These are phyloP conservation scores for Stegodyphus mimosarum DNA, from an alignment of 1,140 invertebrate genomes.

Conservation along the genomic window DNA sequence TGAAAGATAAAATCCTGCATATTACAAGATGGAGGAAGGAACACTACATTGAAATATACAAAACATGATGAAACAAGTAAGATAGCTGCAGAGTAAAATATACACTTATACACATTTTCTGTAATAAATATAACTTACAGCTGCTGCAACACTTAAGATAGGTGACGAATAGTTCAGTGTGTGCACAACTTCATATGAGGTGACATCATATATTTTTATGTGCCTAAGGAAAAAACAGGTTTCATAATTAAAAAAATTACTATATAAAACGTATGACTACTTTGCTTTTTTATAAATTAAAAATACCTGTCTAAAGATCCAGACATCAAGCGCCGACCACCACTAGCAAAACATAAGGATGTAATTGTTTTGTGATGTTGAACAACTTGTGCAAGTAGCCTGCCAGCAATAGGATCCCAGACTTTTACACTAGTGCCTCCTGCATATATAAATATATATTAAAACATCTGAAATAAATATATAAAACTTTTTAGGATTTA, in stretches of 20 bases:
- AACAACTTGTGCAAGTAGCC: conserved; percentile 81
- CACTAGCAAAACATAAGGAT: conserved; percentile 80
- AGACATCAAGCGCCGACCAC: conserved; percentile 85
- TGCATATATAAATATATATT: conserved; percentile 63
- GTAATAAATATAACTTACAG: conserved; percentile 71
- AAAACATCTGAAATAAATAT: too few species aligned
- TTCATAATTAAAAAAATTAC: not conserved
- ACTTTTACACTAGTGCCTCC: conserved; percentile 91
- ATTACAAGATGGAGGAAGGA: too few species aligned
- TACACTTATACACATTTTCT: not conserved
- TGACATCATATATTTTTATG: conserved; percentile 93
- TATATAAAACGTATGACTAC: not conserved
- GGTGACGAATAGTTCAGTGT: conserved; percentile 91
- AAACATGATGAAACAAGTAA: too few species aligned
- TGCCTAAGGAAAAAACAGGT: conserved; percentile 70
- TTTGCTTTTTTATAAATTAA: conserved; percentile 18
- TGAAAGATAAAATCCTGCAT: too few species aligned
- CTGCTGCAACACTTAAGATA: conserved; percentile 85
- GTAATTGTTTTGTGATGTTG: conserved; percentile 96
- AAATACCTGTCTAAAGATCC: conserved; percentile 83
- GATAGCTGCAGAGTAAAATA: not conserved
- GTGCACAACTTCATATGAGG: conserved; percentile 87
- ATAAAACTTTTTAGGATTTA: too few species aligned
- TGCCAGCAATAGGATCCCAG: conserved; percentile 91
- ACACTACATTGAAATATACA: too few species aligned